These are phyloP conservation scores for Clupea harengus DNA, from an alignment of 2,113 vertebrate species.

Conservation along the genomic window DNA sequence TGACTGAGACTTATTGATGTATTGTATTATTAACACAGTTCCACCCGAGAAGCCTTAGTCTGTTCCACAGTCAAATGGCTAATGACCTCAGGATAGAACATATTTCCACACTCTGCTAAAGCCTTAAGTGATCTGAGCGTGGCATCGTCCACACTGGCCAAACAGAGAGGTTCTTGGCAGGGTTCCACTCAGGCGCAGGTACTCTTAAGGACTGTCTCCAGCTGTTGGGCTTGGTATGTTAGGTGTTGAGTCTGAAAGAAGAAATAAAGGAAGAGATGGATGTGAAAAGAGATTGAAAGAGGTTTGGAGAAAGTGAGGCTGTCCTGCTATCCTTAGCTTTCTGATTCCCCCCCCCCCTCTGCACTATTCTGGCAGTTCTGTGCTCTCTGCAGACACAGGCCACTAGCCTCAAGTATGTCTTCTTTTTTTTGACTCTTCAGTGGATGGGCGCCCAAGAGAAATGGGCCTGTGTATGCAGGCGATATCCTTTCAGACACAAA, in stretches of 20 bases:
- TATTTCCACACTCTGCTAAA: not conserved
- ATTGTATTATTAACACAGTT: constrained; percentile 1
- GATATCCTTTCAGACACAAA: not conserved
- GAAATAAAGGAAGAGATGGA: not conserved
- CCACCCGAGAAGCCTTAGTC: not conserved
- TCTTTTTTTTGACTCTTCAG: not conserved
- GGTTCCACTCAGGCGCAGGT: not conserved
- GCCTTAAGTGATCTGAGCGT: not conserved
- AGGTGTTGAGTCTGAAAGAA: not conserved
- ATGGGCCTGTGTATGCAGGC: not conserved
- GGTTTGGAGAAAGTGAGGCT: not conserved
- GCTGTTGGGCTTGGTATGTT: not conserved
- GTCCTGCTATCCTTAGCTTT: not conserved
- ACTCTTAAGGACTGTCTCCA: not conserved
- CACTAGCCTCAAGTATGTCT: not conserved
- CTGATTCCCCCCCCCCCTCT: not conserved
- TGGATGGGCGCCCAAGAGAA: not conserved
- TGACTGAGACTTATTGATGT: not conserved
- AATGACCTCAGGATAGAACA: not conserved
- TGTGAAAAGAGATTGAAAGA: not conserved
- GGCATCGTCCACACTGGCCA: not conserved
- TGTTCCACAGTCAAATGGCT: not conserved
- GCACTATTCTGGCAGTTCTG: not conserved
- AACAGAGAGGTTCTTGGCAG: not conserved
- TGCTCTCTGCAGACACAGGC: not conserved